Evolutionary conservation across 2,113 vertebrate species (phyloP).

Genomic region (Cynoglossus semilaevis): DNA sequence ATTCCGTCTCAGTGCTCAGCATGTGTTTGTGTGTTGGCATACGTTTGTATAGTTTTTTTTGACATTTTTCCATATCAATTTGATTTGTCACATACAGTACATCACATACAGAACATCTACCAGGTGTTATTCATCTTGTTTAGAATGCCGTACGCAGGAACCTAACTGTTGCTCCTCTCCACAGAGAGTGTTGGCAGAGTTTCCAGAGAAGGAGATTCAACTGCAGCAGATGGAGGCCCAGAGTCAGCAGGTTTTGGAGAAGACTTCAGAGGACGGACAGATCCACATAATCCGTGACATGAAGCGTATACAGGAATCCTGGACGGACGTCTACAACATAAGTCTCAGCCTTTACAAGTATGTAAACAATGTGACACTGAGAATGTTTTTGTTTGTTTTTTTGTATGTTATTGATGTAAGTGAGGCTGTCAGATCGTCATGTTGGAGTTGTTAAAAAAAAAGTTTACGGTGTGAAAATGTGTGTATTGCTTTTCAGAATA

Average conservation of each 20-base stretch:
- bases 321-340: conserved; percentile 70
- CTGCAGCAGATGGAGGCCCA: conserved; percentile 78
- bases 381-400: neutral
- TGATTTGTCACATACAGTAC: too few species aligned
- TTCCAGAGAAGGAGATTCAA: conserved; percentile 86
- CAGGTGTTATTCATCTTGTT: too few species aligned
- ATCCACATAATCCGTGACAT: conserved; percentile 78
- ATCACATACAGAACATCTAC: too few species aligned
- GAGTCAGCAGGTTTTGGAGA: conserved; percentile 77
- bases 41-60: too few species aligned
- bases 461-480: too few species aligned
- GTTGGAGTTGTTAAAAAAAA: too few species aligned
- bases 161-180: conserved; percentile 17
- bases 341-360: conserved; percentile 74
- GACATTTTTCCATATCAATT: too few species aligned
- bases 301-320: conserved; percentile 71
- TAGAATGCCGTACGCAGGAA: neutral
- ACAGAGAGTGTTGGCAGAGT: conserved; percentile 82
- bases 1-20: too few species aligned
- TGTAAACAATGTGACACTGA: neutral
- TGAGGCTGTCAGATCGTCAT: too few species aligned
- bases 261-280: conserved; percentile 82
- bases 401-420: too few species aligned
- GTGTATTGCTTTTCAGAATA: too few species aligned
- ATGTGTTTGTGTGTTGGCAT: too few species aligned